Evolutionary conservation across 1,140 invertebrate species (phyloP).

Genomic region (Philotrypesis tridentata): DNA sequence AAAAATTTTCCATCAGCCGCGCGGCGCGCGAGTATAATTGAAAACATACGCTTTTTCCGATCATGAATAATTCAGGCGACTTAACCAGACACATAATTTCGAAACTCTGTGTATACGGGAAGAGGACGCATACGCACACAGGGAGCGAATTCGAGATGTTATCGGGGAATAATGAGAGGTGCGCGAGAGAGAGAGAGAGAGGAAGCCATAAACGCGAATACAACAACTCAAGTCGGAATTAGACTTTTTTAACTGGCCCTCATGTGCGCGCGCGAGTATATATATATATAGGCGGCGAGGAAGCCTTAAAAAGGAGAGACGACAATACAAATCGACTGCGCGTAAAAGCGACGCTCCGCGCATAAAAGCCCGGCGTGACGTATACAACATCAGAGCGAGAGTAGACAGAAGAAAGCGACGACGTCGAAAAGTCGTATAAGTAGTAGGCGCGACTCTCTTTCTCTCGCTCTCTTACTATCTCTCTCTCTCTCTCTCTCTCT

Average conservation of each 20-base stretch:
- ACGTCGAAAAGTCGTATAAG: not conserved
- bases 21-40: no score
- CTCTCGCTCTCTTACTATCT: no score
- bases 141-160: no score
- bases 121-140: no score
- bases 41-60: no score
- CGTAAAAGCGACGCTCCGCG: not conserved
- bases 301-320: not conserved
- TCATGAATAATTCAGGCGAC: no score
- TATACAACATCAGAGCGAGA: not conserved
- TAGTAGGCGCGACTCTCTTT: constrained; percentile 18
- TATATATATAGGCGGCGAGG: no score
- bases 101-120: no score
- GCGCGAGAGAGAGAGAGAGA: no score
- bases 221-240: not conserved
- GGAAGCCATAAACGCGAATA: not conserved
- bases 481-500: no score
- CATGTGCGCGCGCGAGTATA: not conserved
- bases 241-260: not conserved
- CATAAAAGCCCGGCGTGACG: not conserved
- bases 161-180: no score
- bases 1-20: not conserved
- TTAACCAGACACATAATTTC: no score
- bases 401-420: not conserved
- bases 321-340: constrained; percentile 12